These are phyloP conservation scores for Polydrusus pterygomalis DNA, from an alignment of 2,888 invertebrate species.

Conservation along the genomic window DNA sequence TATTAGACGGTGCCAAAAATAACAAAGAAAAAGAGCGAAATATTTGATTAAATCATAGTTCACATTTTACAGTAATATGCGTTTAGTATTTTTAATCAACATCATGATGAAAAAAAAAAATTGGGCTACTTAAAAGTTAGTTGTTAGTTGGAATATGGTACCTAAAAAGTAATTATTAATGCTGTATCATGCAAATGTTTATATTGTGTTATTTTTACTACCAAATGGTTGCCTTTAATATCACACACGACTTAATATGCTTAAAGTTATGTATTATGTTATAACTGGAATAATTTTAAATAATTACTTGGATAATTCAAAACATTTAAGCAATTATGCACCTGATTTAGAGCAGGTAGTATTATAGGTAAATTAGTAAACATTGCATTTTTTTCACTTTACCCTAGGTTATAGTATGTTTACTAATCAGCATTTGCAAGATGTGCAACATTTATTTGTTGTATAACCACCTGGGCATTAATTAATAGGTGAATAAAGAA, in stretches of 20 bases:
- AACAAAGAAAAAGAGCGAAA: too few species aligned
- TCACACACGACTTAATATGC: conserved; percentile 31
- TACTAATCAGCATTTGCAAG: too few species aligned
- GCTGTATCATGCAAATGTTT: conserved; percentile 15
- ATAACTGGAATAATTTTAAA: conserved; percentile 29
- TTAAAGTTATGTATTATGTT: conserved; percentile 39
- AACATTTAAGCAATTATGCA: conserved; percentile 18
- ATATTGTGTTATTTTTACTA: conserved; percentile 21
- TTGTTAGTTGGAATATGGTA: background rate
- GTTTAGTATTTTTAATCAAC: too few species aligned
- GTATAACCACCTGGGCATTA: too few species aligned
- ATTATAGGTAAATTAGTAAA: conserved; percentile 18
- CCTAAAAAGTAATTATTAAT: conserved; percentile 1
- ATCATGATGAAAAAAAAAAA: too few species aligned
- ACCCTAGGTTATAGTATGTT: conserved; percentile 1
- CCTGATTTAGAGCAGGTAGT: conserved; percentile 29
- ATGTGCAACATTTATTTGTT: too few species aligned
- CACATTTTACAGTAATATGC: too few species aligned
- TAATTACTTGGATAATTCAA: conserved; percentile 25
- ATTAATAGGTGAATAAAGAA: too few species aligned
- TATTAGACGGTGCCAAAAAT: too few species aligned
- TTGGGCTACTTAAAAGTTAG: background rate
- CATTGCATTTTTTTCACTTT: conserved; percentile 7
- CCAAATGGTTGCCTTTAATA: conserved; percentile 6
- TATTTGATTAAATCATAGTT: too few species aligned